These are phyloP conservation scores for Parnassius glacialis DNA, from an alignment of 2,888 invertebrate species.

Conservation along the genomic window DNA sequence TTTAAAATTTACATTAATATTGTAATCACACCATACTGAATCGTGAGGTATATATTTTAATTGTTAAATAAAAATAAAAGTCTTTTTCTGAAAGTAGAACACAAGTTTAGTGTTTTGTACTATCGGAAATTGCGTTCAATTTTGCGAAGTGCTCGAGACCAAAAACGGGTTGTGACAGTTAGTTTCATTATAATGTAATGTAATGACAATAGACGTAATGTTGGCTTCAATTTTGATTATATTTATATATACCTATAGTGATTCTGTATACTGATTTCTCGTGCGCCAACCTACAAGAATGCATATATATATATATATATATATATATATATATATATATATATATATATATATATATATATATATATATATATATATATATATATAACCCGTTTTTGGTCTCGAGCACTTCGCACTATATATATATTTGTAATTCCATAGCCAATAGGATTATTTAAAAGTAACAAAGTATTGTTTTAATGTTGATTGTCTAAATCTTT, in stretches of 20 bases:
- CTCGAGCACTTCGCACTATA: too few relatives aligned
- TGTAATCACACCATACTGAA: too few relatives aligned
- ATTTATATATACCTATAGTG: too few relatives aligned
- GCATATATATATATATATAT: too few relatives aligned
- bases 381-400: too few relatives aligned
- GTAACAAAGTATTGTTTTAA: too few relatives aligned
- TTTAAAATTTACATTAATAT: too few relatives aligned
- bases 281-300: conserved; percentile 2
- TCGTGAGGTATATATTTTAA: conserved; percentile 1
- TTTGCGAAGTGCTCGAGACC: conserved; percentile 37
- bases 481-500: too few relatives aligned
- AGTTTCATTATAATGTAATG: conserved; percentile 44
- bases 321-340: too few relatives aligned
- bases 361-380: too few relatives aligned
- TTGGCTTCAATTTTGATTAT: conserved; percentile 35
- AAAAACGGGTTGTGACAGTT: conserved; percentile 29
- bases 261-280: conserved; percentile 4
- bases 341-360: too few relatives aligned
- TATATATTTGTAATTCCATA: neutral
- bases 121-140: conserved; percentile 15
- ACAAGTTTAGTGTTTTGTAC: conserved; percentile 10
- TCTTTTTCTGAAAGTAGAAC: conserved; percentile 15
- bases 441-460: too few relatives aligned
- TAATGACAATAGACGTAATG: conserved; percentile 45
- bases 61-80: conserved; percentile 7